A percentile compares a stretch with the other conserved stretches of the same genome.
Evolutionary conservation across 2,888 invertebrate species (phyloP).

Genomic region (Maniola hyperantus): DNA sequence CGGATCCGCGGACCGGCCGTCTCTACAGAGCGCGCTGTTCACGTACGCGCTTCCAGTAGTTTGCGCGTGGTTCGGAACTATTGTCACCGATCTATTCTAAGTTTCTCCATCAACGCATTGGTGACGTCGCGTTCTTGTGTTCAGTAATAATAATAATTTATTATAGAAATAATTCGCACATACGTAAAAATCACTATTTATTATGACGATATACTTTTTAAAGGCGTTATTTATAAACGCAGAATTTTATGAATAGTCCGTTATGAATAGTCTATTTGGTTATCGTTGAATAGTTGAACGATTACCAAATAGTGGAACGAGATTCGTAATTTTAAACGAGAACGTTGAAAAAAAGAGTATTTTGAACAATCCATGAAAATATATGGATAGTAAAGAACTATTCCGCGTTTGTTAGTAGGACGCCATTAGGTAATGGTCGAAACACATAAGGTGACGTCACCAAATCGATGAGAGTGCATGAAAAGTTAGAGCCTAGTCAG

Average conservation of each 20-base stretch:
- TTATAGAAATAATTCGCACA: conserved; percentile 26
- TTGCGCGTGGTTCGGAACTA: conserved; percentile 93
- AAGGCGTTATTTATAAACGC: not conserved
- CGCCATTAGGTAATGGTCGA: not conserved
- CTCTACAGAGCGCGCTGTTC: conserved; percentile 85
- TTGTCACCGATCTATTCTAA: conserved; percentile 92
- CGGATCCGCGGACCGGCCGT: conserved; percentile 65
- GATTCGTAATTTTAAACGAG: not conserved
- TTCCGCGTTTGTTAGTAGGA: conserved; percentile 4
- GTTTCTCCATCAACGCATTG: conserved; percentile 80
- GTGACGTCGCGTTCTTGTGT: conserved; percentile 28
- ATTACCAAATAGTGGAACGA: not conserved
- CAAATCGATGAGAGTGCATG: conserved; percentile 25
- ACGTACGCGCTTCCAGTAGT: conserved; percentile 91
- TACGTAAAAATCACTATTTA: conserved; percentile 24
- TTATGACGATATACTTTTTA: conserved; percentile 13
- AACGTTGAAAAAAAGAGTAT: not conserved
- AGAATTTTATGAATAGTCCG: conserved; percentile 8
- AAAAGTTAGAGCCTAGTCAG: conserved; percentile 63
- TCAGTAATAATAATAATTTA: conserved; percentile 25
- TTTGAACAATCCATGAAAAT: too few relatives aligned
- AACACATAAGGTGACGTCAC: conserved; percentile 35
- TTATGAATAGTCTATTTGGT: conserved; percentile 9
- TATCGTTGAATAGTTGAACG: conserved; percentile 1
- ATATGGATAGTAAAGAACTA: not conserved